Conservation (phyloP, 2,113 vertebrate species). For the Philantomba maxwellii region DNA sequence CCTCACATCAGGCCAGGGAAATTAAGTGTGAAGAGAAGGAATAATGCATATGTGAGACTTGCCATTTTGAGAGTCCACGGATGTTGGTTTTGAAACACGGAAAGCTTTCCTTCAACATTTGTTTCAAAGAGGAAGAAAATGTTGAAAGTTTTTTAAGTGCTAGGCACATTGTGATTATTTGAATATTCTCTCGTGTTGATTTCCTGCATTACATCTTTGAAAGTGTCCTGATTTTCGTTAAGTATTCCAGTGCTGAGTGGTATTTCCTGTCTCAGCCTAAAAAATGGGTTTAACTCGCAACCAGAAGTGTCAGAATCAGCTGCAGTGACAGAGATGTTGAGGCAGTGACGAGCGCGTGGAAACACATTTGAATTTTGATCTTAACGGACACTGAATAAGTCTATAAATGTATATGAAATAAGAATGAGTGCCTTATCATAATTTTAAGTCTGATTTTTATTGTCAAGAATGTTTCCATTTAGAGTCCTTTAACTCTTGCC, state of each 20-base stretch:
- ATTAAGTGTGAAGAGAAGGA: background rate
- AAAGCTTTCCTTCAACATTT: conserved; percentile 60
- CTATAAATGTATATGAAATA: background rate
- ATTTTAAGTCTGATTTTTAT: conserved; percentile 18
- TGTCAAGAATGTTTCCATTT: conserved; percentile 14
- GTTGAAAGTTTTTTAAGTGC: conserved; percentile 8
- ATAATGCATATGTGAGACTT: background rate
- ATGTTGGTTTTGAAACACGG: conserved; percentile 40
- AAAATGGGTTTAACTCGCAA: conserved; percentile 1
- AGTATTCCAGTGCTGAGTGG: conserved; percentile 39
- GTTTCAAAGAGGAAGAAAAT: conserved; percentile 48
- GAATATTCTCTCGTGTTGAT: conserved; percentile 28
- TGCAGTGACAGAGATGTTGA: background rate
- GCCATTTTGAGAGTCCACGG: background rate
- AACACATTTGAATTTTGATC: conserved; percentile 27
- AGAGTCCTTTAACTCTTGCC: background rate
- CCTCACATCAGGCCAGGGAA: background rate
- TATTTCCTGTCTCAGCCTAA: conserved; percentile 56
- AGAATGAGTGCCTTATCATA: background rate
- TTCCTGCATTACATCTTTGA: conserved; percentile 59
- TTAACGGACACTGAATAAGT: conserved; percentile 11
- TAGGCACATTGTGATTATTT: conserved; percentile 42
- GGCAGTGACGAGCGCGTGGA: background rate
- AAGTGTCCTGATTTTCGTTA: conserved; percentile 51
- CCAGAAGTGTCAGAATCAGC: background rate